A percentile compares a stretch with the other conserved stretches of the same genome.
Conservation (phyloP, 2,113 vertebrate species). For the Dunckerocampus dactyliophorus region DNA sequence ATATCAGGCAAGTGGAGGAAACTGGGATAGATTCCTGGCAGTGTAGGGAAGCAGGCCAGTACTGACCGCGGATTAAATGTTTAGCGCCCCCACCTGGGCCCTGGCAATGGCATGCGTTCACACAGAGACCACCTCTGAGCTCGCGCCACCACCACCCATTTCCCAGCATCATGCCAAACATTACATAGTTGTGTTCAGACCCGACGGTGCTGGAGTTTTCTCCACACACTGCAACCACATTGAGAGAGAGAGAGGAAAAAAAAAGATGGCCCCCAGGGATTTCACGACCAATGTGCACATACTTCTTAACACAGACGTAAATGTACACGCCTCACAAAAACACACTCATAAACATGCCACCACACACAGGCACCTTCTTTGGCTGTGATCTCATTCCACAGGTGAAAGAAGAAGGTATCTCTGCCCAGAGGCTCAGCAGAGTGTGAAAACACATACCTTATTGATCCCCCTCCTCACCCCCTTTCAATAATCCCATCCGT, state of each 20-base stretch:
- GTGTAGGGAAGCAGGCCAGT: conserved; percentile 50
- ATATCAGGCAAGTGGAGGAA: conserved; percentile 5
- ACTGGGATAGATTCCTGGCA: conserved; percentile 55
- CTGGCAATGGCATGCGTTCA: conserved; percentile 32
- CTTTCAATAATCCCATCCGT: conserved; percentile 47
- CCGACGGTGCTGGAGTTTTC: conserved; percentile 53
- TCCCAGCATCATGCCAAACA: conserved; percentile 64
- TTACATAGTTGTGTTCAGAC: conserved; percentile 59
- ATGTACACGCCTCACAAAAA: conserved; percentile 24
- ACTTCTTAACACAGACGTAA: conserved; percentile 17
- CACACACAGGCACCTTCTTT: conserved; percentile 43
- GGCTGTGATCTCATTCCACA: conserved; percentile 36
- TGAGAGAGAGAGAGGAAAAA: conserved; percentile 34
- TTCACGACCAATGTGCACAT: conserved; percentile 23
- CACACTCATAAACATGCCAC: conserved; percentile 13
- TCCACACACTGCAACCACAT: conserved; percentile 44
- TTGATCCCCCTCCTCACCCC: conserved; percentile 23
- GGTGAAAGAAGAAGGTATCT: conserved; percentile 27
- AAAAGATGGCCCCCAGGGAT: conserved; percentile 49
- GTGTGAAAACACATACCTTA: conserved; percentile 48
- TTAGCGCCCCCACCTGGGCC: conserved; percentile 58
- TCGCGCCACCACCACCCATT: conserved; percentile 60
- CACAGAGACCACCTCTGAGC: conserved; percentile 70
- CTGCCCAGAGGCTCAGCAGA: conserved; percentile 39
- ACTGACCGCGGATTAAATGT: conserved; percentile 47